Evolutionary conservation across 2,888 invertebrate species (phyloP), one percentile per base, ranked within the genome.

Genomic region (Agrotis segetum): DNA sequence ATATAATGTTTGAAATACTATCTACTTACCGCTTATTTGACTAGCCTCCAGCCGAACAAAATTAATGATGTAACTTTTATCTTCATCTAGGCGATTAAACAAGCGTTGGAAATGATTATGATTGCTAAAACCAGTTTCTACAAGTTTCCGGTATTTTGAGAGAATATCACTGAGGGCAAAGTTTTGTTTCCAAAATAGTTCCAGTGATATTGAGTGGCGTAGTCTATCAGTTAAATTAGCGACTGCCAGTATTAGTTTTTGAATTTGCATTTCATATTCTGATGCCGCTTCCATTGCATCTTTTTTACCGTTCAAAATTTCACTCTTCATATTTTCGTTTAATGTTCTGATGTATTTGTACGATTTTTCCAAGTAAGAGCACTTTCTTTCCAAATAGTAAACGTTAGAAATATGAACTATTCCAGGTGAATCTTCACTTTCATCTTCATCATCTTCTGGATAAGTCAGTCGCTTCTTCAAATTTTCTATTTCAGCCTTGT

Each of bases 101-200:
- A 92, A 73, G 72, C 90, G 79, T 19, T 67, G n/a, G 1, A 85
- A 73, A 55, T 88, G 79, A 6, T 82, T 85, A 68, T 88, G 89
- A 46, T 87, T 88, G 29, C 86, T 89, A 7, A 91, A 76, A 49
- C 89, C 87, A 13, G 73, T 65, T 76, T 94, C 90, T n/a, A 96
- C 64, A 19, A 94, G 69, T 78, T 92, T 92, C 83, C 97, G 91
- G 81, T 97, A 96, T 86, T 97, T 97, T 21, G 95, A 86, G 3
- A 92, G 89, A n/a, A 93, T 85, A 69, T 97, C 95, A 76, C 96
- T 96, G 55, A 97, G 91, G 63, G 94, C 92, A 58, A 93, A 92
- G 88, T 96, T 96, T 82, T 97, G 92, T 83, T 97, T 96, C 88
- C 96, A 94, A 88, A 97, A 96, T 46, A 94, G 83, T 5, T 96